Conservation (phyloP, 1,140 invertebrate species). For the Drosophila serrata region DNA sequence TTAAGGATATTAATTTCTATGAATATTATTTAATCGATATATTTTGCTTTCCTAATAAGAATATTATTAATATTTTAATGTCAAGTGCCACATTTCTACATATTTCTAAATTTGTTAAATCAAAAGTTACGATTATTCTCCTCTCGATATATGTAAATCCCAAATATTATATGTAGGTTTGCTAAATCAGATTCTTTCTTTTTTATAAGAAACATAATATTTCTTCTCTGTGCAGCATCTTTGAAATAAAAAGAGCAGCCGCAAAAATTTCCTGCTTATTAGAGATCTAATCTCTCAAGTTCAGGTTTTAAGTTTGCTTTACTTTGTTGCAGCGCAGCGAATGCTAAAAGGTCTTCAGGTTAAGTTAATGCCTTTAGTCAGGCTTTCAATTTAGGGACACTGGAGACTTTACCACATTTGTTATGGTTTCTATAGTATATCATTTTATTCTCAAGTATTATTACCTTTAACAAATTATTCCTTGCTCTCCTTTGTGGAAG, state of each 20-base stretch:
- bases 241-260: conserved; percentile 7
- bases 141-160: neutral
- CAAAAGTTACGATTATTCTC: neutral
- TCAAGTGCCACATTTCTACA: neutral
- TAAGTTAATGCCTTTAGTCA: conserved; percentile 25
- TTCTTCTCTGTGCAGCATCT: conserved; percentile 2
- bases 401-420: neutral
- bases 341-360: neutral
- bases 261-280: conserved; percentile 38
- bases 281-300: conserved; percentile 16
- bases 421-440: neutral
- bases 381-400: neutral
- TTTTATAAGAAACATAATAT: neutral
- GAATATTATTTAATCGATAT: neutral
- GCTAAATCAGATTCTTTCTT: neutral
- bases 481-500: too few species aligned
- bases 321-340: conserved; percentile 45
- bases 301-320: conserved; percentile 14
- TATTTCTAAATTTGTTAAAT: neutral
- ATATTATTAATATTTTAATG: neutral
- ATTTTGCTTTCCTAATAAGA: too few species aligned
- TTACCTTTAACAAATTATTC: too few species aligned
- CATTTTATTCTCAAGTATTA: neutral
- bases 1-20: neutral
- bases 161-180: neutral